Conservation (phyloP, 2,113 vertebrate species). For the Taxidea taxus region DNA sequence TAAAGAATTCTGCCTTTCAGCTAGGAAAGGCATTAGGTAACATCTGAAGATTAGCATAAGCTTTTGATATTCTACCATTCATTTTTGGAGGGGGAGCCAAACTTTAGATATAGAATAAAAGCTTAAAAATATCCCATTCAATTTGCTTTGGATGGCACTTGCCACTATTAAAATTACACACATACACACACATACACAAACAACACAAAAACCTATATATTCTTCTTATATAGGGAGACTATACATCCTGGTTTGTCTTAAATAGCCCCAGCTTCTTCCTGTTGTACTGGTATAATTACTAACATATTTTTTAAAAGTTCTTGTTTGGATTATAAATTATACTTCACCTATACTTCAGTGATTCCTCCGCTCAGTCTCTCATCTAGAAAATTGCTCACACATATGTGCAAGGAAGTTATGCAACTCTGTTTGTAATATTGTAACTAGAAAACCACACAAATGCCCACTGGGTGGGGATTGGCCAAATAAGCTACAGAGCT, state of each 20-base stretch:
- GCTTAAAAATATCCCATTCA: slow-evolving; percentile 25
- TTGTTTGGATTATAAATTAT: neutral
- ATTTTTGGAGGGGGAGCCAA: neutral
- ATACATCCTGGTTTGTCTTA: neutral
- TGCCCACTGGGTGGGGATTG: neutral
- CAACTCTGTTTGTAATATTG: neutral
- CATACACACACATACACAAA: neutral
- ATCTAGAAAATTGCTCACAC: neutral
- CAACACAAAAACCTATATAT: neutral
- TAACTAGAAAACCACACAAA: neutral
- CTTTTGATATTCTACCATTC: neutral
- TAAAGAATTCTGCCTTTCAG: slow-evolving; percentile 28
- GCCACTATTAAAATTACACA: neutral
- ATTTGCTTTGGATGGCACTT: neutral
- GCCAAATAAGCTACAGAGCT: neutral
- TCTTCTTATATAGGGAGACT: neutral
- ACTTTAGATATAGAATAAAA: neutral
- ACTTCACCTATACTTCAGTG: neutral
- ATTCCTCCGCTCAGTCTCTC: neutral
- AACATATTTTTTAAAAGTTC: neutral
- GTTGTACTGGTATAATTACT: neutral
- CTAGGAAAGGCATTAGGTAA: neutral
- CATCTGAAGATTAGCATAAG: slow-evolving; percentile 31
- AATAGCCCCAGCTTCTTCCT: neutral
- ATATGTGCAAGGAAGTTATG: neutral